Conservation (phyloP, 1,140 invertebrate species). For the Aplysia californica region DNA sequence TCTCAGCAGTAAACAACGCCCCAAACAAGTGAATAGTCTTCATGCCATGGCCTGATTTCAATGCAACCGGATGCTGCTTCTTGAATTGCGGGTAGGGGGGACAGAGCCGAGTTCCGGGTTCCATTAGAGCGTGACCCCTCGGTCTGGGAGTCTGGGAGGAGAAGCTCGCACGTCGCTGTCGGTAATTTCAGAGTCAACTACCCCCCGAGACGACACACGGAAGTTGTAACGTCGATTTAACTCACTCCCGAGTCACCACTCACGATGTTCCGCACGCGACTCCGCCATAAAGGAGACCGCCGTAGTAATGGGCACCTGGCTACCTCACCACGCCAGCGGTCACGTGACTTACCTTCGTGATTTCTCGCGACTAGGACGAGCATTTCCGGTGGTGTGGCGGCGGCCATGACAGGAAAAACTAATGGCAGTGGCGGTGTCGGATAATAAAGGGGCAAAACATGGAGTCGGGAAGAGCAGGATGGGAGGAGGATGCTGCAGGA, state of each 20-base stretch:
- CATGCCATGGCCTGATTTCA: too few relatives aligned
- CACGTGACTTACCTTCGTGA: constrained; percentile 27
- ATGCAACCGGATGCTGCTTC: too few relatives aligned
- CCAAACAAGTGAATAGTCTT: too few relatives aligned
- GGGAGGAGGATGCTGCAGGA: too few relatives aligned
- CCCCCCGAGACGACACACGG: constrained; percentile 1
- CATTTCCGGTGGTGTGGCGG: constrained; percentile 7
- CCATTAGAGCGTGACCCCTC: too few relatives aligned
- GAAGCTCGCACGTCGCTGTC: not conserved
- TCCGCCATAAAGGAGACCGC: constrained; percentile 11
- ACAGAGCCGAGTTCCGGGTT: too few relatives aligned
- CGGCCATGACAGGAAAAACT: not conserved
- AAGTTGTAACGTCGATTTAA: constrained; percentile 25
- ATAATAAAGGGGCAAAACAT: too few relatives aligned
- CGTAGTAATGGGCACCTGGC: constrained; percentile 20
- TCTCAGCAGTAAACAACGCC: too few relatives aligned
- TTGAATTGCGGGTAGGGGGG: too few relatives aligned
- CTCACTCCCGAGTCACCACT: constrained; percentile 12
- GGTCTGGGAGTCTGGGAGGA: too few relatives aligned
- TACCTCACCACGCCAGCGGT: constrained; percentile 10
- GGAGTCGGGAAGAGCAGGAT: too few relatives aligned
- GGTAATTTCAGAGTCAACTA: constrained; percentile 16
- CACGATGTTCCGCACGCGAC: constrained; percentile 13
- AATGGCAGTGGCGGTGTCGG: not conserved
- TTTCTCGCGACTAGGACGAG: constrained; percentile 14